These are phyloP conservation scores for Erpornis zantholeuca DNA, from an alignment of 2,113 vertebrate species.

Conservation along the genomic window DNA sequence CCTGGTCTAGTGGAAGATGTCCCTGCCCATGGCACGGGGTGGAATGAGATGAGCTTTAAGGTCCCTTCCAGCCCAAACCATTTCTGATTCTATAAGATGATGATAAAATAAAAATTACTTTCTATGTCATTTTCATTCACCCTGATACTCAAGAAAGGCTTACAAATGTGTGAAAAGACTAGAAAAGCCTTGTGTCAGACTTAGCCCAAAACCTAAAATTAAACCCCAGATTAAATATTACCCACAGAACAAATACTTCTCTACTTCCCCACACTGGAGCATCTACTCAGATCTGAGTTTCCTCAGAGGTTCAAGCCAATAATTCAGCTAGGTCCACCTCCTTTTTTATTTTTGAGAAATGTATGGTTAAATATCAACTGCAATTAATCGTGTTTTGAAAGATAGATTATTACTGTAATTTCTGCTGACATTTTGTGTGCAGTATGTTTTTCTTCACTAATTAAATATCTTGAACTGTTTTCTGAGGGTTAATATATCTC, in stretches of 20 bases:
- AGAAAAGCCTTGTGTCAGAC: neutral
- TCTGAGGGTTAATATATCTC: neutral
- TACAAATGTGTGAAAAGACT: neutral
- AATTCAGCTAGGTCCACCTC: neutral
- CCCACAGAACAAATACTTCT: neutral
- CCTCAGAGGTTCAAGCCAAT: neutral
- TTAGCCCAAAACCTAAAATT: neutral
- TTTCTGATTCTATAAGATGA: neutral
- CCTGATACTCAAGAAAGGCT: neutral
- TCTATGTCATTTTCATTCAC: neutral
- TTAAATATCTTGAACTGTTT: neutral
- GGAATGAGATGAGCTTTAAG: neutral
- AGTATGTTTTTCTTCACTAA: slow-evolving; percentile 10
- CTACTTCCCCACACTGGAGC: neutral
- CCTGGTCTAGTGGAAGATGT: neutral
- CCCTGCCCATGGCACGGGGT: neutral
- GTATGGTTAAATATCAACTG: neutral
- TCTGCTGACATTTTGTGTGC: neutral
- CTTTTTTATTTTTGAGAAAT: neutral
- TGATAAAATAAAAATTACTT: neutral
- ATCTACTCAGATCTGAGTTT: neutral
- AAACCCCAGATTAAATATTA: neutral
- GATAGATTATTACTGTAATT: slow-evolving; percentile 16
- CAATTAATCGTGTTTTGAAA: slow-evolving; percentile 29
- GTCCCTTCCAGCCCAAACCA: neutral